Evolutionary conservation across 2,113 vertebrate species (phyloP), one percentile per base, ranked within the genome.

Genomic region (Leiothrix lutea): DNA sequence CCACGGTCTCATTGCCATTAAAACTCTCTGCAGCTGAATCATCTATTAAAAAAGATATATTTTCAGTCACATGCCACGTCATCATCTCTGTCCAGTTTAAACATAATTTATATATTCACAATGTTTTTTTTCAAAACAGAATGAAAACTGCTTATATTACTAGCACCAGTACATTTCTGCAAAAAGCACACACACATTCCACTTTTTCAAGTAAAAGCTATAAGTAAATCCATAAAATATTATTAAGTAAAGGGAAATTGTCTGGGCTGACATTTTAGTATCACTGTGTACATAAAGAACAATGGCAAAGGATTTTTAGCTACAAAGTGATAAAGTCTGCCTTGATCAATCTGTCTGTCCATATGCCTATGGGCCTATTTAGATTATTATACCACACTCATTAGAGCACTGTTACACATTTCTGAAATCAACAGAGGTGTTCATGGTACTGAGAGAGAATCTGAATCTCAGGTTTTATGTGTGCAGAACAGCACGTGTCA

Each of bases 1-100:
- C 98, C 97, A 98, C 94, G 80, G 98, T 97, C 92, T 98, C 98
- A 93, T 98, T 98, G 93, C 98, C 98, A 92, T 98, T 98, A 97
- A 98, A 98, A 96, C 98, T 98, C 94, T 98, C 98, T 91, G 98
- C 98, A 5, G 98, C 98, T 95, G 98, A 98, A 97, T 98, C 98
- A 98, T 98, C 98, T 98, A 97, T 97, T 84, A 92, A 97, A 94
- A 96, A 95, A 98, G 95, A 96, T 94, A 94, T 33, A 94, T 97
- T 96, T 97, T 96, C 94, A 95, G 86, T 97, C 83, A 95, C 26
- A 84, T 88, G 80, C 33, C 91, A 86, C 65, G 92, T 91, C 73
- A 93, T 80, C n/a, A 96, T 92, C 71, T 94, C 87, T 94, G 91
- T 95, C 86, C 81, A 90, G 50, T 95, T 95, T 77, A 96, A 96